Base-by-base conservation (phyloP, 37 sponge, comb jelly and placozoan species). In the Mnemiopsis leidyi region DNA sequence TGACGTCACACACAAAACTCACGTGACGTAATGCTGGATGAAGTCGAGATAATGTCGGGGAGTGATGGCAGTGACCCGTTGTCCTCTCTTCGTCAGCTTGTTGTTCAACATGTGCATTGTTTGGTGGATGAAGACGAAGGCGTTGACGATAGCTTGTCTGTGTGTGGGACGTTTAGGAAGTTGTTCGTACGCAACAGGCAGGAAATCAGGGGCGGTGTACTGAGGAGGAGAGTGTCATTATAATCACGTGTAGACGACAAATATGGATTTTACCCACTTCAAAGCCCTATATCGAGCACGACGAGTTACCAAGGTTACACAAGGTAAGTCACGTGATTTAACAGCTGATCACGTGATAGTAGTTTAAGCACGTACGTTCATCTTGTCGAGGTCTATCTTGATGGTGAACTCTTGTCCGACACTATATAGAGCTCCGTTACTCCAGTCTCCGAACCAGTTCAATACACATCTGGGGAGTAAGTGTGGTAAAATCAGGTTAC, bases 371-470 rank as follows among this genome's bases (percentile, higher is more conserved):
- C 76, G 23, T n/a, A 73, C 76, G 28, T 21, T 73, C 16, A 73
- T 16, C 28, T 85, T 95, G 69, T 98, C 98, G 0, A 97, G 94
- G 76, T 98, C 98, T 0, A 98, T 92, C 76, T 95, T 98, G 93
- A 94, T 94, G 21, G 98, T 98, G 92, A 98, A 96, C 82, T 98
- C 98, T 26, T 92, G 93, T 0, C 98, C 98, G 16, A 98, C 98
- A 93, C 97, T 97, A 92, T 97, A 98, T 68, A 97, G 95, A 32
- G 98, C 98, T 36, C 93, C 95, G 0, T 94, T 96, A 18, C 97
- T 97, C 98, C 98, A 98, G 93, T 98, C 98, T 20, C 98, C 98
- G 94, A 98, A 98, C 97, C 98, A 98, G 93, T 98, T 98, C 68
- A 98, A 88, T 30, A 97, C 98, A 95, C 98, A 98, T 76, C 95